Base-by-base conservation (phyloP, 2,888 invertebrate genomes). In the Sericinus montela region DNA sequence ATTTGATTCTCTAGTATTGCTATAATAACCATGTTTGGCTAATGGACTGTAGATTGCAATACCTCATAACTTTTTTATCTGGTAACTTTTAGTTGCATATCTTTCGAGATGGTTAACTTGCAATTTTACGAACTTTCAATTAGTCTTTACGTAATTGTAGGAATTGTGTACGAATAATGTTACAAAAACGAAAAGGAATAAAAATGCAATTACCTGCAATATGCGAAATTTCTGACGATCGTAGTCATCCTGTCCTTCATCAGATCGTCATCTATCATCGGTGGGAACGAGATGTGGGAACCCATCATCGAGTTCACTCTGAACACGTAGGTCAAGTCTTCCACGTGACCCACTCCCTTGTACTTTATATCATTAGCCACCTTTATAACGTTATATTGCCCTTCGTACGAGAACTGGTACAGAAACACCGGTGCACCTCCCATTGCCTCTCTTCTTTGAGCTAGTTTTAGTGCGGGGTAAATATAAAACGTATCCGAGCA, bases 261-360 rank as follows among this genome's bases (percentile, higher is more conserved):
- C 1, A 47, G 15, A 6, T 65, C 60, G 47, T 81, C 77, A 2
- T 53, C 51, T 8, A 29, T 55, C 1, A 58, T 42, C 1, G 65
- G 59, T 5, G 62, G 58, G 10, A 51, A 53, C 10, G 66, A 59
- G 0, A 52, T 47, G 7, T 61, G 55, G 1, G 50, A 29, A 0
- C 57, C 60, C 19, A 72, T 49, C 45, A 74, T 57, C 1, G 76
- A 72, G 57, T 80, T 81, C 1, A 68, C 64, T 42, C 67, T 69
- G 55, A 92, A 91, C 8, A 91, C 60, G 54, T 90, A 91, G 0
- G 90, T 90, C 63, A 91, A 59, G 63, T 92, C 92, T 59, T 92
- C 92, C 1, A 90, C 81, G 53, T 92, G 92, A n/a, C 86, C 90
- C 3, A 90, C 90, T 7, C 91, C 92, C 0, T 74, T 69, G 34